Evolutionary conservation across 2,888 invertebrate species (phyloP), one percentile per base, ranked within the genome.

Genomic region (Synanthedon andrenaeformis): DNA sequence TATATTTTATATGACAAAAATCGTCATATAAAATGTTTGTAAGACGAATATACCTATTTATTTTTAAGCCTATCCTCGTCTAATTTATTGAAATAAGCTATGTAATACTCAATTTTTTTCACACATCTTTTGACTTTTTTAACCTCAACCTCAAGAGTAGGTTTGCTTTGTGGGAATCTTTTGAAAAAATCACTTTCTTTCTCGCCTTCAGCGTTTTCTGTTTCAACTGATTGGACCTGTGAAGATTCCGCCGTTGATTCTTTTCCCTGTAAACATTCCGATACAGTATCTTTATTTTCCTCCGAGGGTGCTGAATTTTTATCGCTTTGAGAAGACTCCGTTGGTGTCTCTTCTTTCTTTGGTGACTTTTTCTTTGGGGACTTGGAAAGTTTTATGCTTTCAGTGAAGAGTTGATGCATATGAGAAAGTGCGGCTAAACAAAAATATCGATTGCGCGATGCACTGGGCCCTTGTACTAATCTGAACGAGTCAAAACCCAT

Each of bases 31-130:
- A 10, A 8, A 35, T 10, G 10, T 42, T 45, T 45, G n/a, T 45
- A 6, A n/a, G 6, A 45, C 1, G 4, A 13, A 45, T n/a, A 13
- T 45, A 2, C 45, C 45, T 45, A 45, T 35, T 35, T 35, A 13
- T 3, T 3, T 12, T 4, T n/a, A n/a, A 13, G 13, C 45, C 6
- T 8, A 13, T 49, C 49, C 12, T 17, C 23, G 12, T 74, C 67
- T 67, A 68, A 75, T 62, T 72, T 76, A 56, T 90, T 90, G 41
- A 90, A 74, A 86, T 88, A 94, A 0, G 93, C 91, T 56, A 94
- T 75, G 76, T 92, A 92, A 78, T 91, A 94, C 68, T 93, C 92
- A 1, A 94, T 66, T 81, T 94, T 94, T 67, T 91, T 93, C 0
- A 90, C 67, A 59, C 88, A 78, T 55, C 87, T 82, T 59, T 88